Percentiles rank a stretch among this genome's conserved stretches.
These are phyloP conservation scores for Marisa cornuarietis DNA, from an alignment of 1,140 invertebrate species.

Conservation along the genomic window DNA sequence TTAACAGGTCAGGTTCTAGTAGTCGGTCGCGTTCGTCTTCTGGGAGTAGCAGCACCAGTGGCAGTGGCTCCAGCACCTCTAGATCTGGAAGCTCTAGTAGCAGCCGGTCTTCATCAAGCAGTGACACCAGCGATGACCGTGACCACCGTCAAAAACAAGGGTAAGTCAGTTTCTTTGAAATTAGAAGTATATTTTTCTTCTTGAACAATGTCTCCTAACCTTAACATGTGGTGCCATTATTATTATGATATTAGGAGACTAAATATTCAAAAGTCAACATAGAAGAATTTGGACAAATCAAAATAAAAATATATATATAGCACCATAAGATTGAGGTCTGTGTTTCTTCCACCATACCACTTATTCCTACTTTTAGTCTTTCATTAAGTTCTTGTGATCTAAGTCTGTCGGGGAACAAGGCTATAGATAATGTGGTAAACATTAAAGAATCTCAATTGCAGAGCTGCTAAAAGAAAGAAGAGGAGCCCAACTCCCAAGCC, in stretches of 20 bases:
- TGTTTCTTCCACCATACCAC: too few relatives aligned
- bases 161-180: neutral
- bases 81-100: slow-evolving; percentile 50
- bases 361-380: too few relatives aligned
- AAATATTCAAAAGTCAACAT: too few relatives aligned
- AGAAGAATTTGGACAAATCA: too few relatives aligned
- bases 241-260: too few relatives aligned
- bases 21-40: slow-evolving; percentile 49
- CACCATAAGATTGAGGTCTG: too few relatives aligned
- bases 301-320: neutral
- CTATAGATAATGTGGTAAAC: too few relatives aligned
- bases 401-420: too few relatives aligned
- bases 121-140: slow-evolving; percentile 33
- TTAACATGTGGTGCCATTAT: too few relatives aligned
- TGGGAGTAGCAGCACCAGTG: slow-evolving; percentile 46
- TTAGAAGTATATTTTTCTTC: too few relatives aligned
- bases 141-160: slow-evolving; percentile 25
- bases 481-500: slow-evolving; percentile 58
- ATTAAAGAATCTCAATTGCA: slow-evolving; percentile 17
- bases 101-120: slow-evolving; percentile 43
- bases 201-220: too few relatives aligned
- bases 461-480: slow-evolving; percentile 52
- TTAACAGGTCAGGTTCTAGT: slow-evolving; percentile 31
- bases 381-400: too few relatives aligned
- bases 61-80: slow-evolving; percentile 45